Percentiles rank a stretch among this genome's conserved stretches.
These are phyloP conservation scores for Sycophila sp. DNA, from an alignment of 1,140 invertebrate species.

Conservation along the genomic window DNA sequence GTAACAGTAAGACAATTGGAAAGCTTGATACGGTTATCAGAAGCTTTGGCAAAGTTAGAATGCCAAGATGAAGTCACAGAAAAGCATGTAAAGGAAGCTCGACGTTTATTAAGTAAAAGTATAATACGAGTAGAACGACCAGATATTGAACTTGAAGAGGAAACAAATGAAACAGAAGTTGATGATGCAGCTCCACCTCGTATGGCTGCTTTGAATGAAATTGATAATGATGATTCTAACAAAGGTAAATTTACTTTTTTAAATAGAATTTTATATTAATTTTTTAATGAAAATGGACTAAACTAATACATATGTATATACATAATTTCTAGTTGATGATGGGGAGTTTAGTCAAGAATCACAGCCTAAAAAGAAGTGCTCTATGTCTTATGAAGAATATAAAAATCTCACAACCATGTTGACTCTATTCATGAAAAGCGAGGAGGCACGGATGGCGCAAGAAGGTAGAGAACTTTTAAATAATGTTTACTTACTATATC, in stretches of 20 bases:
- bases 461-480: slow-evolving; percentile 64
- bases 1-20: slow-evolving; percentile 99
- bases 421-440: slow-evolving; percentile 86
- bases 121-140: slow-evolving; percentile 98
- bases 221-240: not conserved
- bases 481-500: no score
- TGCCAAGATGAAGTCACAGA: slow-evolving; percentile 88
- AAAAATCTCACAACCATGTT: slow-evolving; percentile 92
- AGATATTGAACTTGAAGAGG: slow-evolving; percentile 90
- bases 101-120: slow-evolving; percentile 94
- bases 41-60: slow-evolving; percentile 95
- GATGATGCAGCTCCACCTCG: slow-evolving; percentile 37
- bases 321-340: not conserved
- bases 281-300: not conserved
- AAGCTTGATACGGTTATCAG: slow-evolving; percentile 95
- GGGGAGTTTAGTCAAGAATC: slow-evolving; percentile 29
- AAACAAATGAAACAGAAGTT: slow-evolving; percentile 29
- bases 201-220: slow-evolving; percentile 24
- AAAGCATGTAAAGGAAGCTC: slow-evolving; percentile 93
- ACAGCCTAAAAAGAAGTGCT: slow-evolving; percentile 82
- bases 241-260: not conserved
- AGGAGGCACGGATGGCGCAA: slow-evolving; percentile 78
- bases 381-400: slow-evolving; percentile 95
- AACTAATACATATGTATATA: no score
- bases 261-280: not conserved